These are phyloP conservation scores for Gyrodactylus bullatarudis DNA, from an alignment of 1,140 invertebrate species.

Conservation along the genomic window DNA sequence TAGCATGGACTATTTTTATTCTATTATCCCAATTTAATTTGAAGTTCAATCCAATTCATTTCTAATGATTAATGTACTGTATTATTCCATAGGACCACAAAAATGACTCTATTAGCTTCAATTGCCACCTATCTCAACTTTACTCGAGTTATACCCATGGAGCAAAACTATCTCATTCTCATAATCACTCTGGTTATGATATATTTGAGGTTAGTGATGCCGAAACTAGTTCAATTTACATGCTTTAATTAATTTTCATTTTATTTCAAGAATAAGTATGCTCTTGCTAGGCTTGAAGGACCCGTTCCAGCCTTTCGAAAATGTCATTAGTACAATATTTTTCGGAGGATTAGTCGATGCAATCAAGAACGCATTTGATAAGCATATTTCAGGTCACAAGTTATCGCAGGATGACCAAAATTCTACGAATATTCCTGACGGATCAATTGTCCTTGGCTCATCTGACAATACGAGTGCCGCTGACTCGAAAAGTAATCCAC, in stretches of 20 bases:
- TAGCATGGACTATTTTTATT: not conserved
- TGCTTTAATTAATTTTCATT: not conserved
- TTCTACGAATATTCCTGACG: no score
- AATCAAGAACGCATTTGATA: constrained; percentile 18
- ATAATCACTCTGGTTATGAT: not conserved
- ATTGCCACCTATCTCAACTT: not conserved
- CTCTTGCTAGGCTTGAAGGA: constrained; percentile 62
- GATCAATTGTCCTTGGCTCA: no score
- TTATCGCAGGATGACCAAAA: no score
- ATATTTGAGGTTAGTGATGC: not conserved
- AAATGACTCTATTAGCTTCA: not conserved
- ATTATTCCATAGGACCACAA: not conserved
- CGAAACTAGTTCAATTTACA: not conserved
- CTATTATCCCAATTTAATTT: not conserved
- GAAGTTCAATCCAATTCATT: no score
- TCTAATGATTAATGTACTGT: no score
- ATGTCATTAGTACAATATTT: constrained; percentile 75
- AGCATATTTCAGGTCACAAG: not conserved
- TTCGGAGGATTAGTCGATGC: constrained; percentile 92
- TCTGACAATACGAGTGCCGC: no score
- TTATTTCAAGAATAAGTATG: constrained; percentile 1
- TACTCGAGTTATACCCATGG: not conserved
- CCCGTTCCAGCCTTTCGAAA: constrained; percentile 90
- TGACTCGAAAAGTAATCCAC: no score
- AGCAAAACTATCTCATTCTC: not conserved